These are phyloP conservation scores for Diadema setosum DNA, from an alignment of 35 echinoderm and acorn worm species.

Conservation along the genomic window DNA sequence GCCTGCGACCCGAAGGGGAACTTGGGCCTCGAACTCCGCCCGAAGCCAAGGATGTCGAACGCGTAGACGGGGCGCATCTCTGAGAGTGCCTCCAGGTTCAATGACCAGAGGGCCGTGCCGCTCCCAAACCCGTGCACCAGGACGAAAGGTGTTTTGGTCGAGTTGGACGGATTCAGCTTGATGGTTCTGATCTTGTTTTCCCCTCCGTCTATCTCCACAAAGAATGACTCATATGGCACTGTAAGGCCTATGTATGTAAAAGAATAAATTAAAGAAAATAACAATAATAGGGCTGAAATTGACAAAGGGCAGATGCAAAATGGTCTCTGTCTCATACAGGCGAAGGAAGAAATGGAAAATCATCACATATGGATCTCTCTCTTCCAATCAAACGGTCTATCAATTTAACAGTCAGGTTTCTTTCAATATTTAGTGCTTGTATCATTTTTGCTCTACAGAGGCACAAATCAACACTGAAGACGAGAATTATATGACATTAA, in stretches of 20 bases:
- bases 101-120: conserved; percentile 81
- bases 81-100: conserved; percentile 73
- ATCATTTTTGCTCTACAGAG: too few species aligned
- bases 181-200: conserved; percentile 78
- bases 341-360: too few species aligned
- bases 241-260: conserved; percentile 14
- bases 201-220: conserved; percentile 54
- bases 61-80: conserved; percentile 74
- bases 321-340: too few species aligned
- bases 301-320: too few species aligned
- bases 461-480: too few species aligned
- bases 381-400: too few species aligned
- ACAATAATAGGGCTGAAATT: too few species aligned
- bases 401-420: too few species aligned
- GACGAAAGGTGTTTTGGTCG: conserved; percentile 68
- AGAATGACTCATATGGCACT: conserved; percentile 52
- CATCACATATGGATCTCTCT: too few species aligned
- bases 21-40: conserved; percentile 72
- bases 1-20: conserved; percentile 53
- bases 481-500: too few species aligned
- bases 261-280: background rate
- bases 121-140: conserved; percentile 89
- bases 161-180: conserved; percentile 50
- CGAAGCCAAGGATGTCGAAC: conserved; percentile 86
- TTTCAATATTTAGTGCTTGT: too few species aligned